Conservation (phyloP, 2,113 vertebrate genomes). For the Dasyurus viverrinus region DNA sequence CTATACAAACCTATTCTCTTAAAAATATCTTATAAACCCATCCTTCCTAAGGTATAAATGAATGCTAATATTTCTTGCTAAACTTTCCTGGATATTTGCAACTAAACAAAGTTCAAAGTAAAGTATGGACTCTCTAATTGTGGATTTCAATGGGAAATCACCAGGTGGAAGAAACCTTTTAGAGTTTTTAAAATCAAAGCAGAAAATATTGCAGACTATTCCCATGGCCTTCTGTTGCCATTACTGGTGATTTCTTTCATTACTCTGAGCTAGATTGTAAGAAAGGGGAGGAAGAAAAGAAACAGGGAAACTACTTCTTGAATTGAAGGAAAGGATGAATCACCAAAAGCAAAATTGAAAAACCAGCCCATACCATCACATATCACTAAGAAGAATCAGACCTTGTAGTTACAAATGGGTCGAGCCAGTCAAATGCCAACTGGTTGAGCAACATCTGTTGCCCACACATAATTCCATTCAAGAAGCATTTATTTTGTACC, state of each 20-base stretch:
- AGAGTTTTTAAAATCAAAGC: background rate
- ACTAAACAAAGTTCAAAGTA: background rate
- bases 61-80: background rate
- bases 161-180: background rate
- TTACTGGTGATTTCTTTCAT: background rate
- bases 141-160: background rate
- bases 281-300: background rate
- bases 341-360: background rate
- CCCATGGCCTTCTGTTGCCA: background rate
- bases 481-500: background rate
- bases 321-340: background rate
- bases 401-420: background rate
- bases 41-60: background rate
- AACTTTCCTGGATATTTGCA: background rate
- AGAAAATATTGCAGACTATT: background rate
- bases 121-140: background rate
- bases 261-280: background rate
- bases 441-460: background rate
- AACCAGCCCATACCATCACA: background rate
- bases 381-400: background rate
- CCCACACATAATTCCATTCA: background rate
- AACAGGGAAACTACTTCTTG: background rate
- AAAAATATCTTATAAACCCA: background rate
- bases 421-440: background rate
- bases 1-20: background rate